These are phyloP conservation scores for Desoria tigrina DNA, from an alignment of 2,888 invertebrate genomes.

Conservation along the genomic window DNA sequence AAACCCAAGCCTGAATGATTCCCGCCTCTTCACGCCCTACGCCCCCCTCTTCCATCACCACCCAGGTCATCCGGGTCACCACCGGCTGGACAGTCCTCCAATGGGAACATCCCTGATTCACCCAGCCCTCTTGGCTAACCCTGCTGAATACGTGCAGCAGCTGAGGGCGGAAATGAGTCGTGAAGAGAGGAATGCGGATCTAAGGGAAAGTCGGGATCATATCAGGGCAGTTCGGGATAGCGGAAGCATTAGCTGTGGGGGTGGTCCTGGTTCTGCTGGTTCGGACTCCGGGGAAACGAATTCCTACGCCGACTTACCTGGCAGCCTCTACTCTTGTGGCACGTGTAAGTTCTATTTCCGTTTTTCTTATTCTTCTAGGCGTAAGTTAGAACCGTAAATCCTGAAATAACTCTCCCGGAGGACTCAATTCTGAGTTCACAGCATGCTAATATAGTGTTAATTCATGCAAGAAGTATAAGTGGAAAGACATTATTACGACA, in stretches of 20 bases:
- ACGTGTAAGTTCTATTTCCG: slow-evolving; percentile 19
- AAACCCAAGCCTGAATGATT: slow-evolving; percentile 74
- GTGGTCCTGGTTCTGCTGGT: slow-evolving; percentile 38
- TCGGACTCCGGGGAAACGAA: slow-evolving; percentile 41
- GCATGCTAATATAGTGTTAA: too few species aligned
- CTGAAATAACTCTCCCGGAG: too few species aligned
- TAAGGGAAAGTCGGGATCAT: slow-evolving; percentile 8
- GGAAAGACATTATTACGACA: too few species aligned
- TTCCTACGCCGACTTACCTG: slow-evolving; percentile 25
- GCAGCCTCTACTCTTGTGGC: slow-evolving; percentile 24
- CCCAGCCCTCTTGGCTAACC: slow-evolving; percentile 40
- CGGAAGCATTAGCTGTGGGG: not conserved
- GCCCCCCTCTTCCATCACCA: slow-evolving; percentile 58
- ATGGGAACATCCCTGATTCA: slow-evolving; percentile 58
- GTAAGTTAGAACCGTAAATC: too few species aligned
- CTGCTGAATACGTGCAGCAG: slow-evolving; percentile 45
- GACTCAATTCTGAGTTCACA: too few species aligned
- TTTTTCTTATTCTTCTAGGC: not conserved
- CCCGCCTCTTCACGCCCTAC: slow-evolving; percentile 64
- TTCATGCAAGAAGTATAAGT: too few species aligned
- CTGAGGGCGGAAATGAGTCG: slow-evolving; percentile 39
- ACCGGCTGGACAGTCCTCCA: slow-evolving; percentile 70
- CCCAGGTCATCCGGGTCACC: slow-evolving; percentile 54
- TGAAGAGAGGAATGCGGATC: slow-evolving; percentile 13
- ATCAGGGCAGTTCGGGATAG: slow-evolving; percentile 11